These are phyloP conservation scores for Alosa sapidissima DNA, from an alignment of 2,797 vertebrate genomes.

Conservation along the genomic window DNA sequence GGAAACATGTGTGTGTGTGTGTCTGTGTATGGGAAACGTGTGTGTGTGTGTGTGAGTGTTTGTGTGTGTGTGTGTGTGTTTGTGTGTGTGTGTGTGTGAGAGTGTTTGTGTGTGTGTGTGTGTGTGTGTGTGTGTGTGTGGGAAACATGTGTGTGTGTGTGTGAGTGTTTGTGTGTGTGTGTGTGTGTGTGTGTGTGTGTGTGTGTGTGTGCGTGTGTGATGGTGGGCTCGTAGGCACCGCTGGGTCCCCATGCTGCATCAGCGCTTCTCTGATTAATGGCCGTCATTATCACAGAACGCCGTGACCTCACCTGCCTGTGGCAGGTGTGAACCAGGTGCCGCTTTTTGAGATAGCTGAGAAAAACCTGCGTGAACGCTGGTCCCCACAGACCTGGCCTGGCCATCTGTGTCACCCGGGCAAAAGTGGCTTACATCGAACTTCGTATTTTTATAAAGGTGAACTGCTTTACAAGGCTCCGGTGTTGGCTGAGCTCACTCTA, in stretches of 20 bases:
- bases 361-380: conserved; percentile 31
- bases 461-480: not conserved
- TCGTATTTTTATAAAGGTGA: not conserved
- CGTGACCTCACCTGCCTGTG: not conserved
- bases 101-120: too few relatives aligned
- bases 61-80: too few relatives aligned
- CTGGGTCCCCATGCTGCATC: conserved; percentile 13
- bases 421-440: not conserved
- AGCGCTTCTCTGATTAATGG: conserved; percentile 20
- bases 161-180: too few relatives aligned
- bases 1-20: too few relatives aligned
- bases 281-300: not conserved
- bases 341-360: conserved; percentile 34
- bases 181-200: not conserved
- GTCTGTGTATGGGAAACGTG: too few relatives aligned
- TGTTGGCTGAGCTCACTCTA: not conserved
- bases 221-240: not conserved
- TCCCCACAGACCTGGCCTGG: conserved; percentile 32
- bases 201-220: not conserved
- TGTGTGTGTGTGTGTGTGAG: too few relatives aligned
- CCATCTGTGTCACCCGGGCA: conserved; percentile 37
- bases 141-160: too few relatives aligned
- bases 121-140: too few relatives aligned
- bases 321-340: conserved; percentile 37
- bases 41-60: too few relatives aligned